Base-by-base conservation (phyloP, 1,140 invertebrate genomes). In the Berghia stephanieae region DNA sequence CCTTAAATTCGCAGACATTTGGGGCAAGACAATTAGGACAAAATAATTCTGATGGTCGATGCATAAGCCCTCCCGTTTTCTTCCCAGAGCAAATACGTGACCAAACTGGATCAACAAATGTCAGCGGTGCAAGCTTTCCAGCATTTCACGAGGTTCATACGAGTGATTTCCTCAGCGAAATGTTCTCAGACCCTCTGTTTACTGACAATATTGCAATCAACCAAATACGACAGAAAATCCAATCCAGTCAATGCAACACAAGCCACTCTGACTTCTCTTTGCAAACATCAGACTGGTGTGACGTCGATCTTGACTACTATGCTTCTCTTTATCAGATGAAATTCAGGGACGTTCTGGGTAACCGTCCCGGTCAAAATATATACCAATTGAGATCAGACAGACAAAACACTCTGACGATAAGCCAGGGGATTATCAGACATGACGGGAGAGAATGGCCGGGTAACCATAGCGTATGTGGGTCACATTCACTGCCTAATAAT, bases 301-400 rank as follows among this genome's bases (percentile, higher is more conserved):
- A 57, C 42, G 70, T 80, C 79, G 81, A 85, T 52, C 79, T 82
- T 34, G 78, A 81, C 40, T 85, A 83, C 72, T 83, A 82, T 75
- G 81, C 79, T 5, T 85, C 82, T 8, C 60, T 81, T 2, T 79
- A 83, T 72, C 79, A 81, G 3, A 38, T 85, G 0, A 79, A 79
- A 27, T 66, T 81, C 21, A 57, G 80, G n/a, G 80, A 82, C n/a
- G 10, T 83, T 16, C 60, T 79, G 5, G 55, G 44, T 57, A 8
- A n/a, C 52, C 52, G 52, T 57, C 52, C n/a, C 24, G 3, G 52
- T 24, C 31, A 31, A 24, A n/a, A 18, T 57, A n/a, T 24, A 57
- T 4, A 57, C 6, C 52, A 57, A 57, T 57, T n/a, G n/a, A 24
- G 52, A 31, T 6, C 52, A 57, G 31, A 31, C n/a, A 31, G 52